Evolutionary conservation across 2,888 invertebrate genomes (phyloP).

Genomic region (Dorcus parallelipipedus): DNA sequence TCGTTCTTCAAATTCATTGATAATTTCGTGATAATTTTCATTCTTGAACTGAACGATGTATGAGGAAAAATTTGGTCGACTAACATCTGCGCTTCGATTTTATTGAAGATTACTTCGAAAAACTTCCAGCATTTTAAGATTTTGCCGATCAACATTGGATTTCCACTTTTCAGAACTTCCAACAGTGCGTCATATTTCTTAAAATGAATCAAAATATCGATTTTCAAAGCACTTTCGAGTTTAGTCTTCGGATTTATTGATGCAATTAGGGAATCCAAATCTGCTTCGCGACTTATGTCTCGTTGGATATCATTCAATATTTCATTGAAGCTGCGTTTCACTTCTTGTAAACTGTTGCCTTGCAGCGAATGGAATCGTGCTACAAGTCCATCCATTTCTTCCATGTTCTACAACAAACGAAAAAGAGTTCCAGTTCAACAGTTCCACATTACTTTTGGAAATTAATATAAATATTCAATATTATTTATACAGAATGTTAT

Average conservation of each 20-base stretch:
- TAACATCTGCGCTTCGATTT: slow-evolving; percentile 3
- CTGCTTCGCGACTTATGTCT: background rate
- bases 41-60: slow-evolving; percentile 11
- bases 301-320: slow-evolving; percentile 4
- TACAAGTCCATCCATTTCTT: slow-evolving; percentile 3
- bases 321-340: slow-evolving; percentile 9
- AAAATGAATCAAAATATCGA: slow-evolving; percentile 14
- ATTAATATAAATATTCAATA: too few species aligned
- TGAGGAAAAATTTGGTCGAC: slow-evolving; percentile 17
- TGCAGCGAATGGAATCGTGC: slow-evolving; percentile 5
- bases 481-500: too few species aligned
- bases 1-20: slow-evolving; percentile 8
- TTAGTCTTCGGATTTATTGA: too few species aligned
- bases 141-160: slow-evolving; percentile 16
- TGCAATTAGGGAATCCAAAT: background rate
- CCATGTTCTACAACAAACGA: background rate
- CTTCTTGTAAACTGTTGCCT: slow-evolving; percentile 9
- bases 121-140: slow-evolving; percentile 11
- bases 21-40: slow-evolving; percentile 18
- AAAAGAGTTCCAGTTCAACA: too few species aligned
- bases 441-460: too few species aligned
- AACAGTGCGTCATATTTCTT: slow-evolving; percentile 10
- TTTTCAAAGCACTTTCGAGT: slow-evolving; percentile 16
- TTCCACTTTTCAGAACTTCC: slow-evolving; percentile 13
- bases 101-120: slow-evolving; percentile 10